Evolutionary conservation across 2,888 invertebrate species (phyloP), one percentile per base, ranked within the genome.

Genomic region (Fragum whitleyi): DNA sequence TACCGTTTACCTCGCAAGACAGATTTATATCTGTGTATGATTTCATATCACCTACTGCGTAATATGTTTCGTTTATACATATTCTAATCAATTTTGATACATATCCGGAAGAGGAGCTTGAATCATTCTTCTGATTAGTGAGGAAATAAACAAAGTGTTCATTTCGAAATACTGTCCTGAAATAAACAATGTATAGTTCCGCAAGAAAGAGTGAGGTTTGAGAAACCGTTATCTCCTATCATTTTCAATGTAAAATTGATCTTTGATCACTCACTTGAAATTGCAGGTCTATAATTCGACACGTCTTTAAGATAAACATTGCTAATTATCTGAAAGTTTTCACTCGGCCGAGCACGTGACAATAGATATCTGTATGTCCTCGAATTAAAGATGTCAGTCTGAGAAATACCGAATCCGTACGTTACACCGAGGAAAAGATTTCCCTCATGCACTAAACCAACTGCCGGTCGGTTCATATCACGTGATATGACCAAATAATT

Each of bases 381-480:
- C 7, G 9, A 7, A 14, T 36, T n/a, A 2, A 3, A 0, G 2
- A 3, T 47, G 3, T 72, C 23, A 23, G 16, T 1, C 23, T 39
- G 19, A n/a, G 7, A 6, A 9, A 39, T 39, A 14, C 36, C 62
- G 5, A 0, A 2, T 26, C 76, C 76, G 61, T 51, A 70, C 47
- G 70, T 76, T 7, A 76, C 76, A 26, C 62, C 76, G 23, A 76
- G 1, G 9, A n/a, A 39, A 9, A 76, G 32, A 16, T 76, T 53
- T 26, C 39, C 62, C 47, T 65, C 21, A 5, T 23, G 26, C 16
- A 51, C 39, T 26, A 61, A 9, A 19, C 53, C 76, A 21, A 61
- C 28, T 16, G 62, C 65, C 7, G 76, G 71, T 19, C 42, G 61
- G 53, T 53, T 36, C 9, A n/a, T 36, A 65, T 76, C 71, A 23